A percentile compares a stretch with the other conserved stretches of the same genome.
Evolutionary conservation across 1,140 invertebrate genomes (phyloP).

Genomic region (Drosophila athabasca): DNA sequence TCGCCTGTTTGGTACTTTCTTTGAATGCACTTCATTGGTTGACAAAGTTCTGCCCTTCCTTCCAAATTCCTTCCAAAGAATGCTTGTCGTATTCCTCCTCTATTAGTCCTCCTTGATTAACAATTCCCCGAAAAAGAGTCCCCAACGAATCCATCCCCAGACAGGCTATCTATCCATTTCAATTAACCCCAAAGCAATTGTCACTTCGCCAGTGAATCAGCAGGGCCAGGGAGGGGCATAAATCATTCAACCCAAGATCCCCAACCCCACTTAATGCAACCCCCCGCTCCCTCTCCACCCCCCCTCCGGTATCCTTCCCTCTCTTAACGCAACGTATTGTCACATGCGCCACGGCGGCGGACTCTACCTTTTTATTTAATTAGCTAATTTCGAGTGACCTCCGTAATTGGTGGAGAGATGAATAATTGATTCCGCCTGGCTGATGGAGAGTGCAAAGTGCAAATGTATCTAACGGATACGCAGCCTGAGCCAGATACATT

Average conservation of each 20-base stretch:
- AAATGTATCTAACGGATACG: conserved; percentile 60
- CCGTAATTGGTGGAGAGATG: conserved; percentile 63
- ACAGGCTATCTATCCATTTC: conserved; percentile 53
- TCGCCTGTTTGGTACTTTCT: no score
- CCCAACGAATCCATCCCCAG: conserved; percentile 3
- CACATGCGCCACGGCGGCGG: conserved; percentile 25
- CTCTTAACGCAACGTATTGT: conserved; percentile 49
- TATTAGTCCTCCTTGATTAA: not conserved
- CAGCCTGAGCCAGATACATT: conserved; percentile 55
- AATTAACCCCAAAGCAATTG: conserved; percentile 54
- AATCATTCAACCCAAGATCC: conserved; percentile 34
- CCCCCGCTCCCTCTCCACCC: no score
- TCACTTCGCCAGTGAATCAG: conserved; percentile 28
- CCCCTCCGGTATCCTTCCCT: not conserved
- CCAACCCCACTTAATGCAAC: not conserved
- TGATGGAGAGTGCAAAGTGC: conserved; percentile 60
- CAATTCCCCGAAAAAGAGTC: not conserved
- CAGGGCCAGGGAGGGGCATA: conserved; percentile 43
- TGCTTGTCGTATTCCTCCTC: not conserved
- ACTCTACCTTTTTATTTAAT: conserved; percentile 70
- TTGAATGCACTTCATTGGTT: no score
- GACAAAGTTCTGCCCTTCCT: no score
- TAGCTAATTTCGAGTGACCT: conserved; percentile 63
- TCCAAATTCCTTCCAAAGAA: not conserved
- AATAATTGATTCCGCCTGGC: conserved; percentile 62